These are phyloP conservation scores for Drosophila sp. DNA, from an alignment of 1,140 invertebrate species.

Conservation along the genomic window DNA sequence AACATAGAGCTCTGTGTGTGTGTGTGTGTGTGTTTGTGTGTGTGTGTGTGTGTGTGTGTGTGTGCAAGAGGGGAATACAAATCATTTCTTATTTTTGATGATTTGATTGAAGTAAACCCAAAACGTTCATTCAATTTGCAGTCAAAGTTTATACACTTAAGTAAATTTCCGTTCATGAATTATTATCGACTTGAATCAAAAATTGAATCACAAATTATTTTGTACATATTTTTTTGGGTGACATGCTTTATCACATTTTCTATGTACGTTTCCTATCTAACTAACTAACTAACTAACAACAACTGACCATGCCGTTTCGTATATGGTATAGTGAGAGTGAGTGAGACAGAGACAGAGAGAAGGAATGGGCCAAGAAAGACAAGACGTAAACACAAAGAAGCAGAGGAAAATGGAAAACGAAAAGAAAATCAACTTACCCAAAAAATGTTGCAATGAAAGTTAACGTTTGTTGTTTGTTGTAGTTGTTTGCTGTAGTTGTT, in stretches of 20 bases:
- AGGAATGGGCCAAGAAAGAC: not conserved
- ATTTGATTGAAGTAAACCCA: too few species aligned
- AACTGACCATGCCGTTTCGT: not conserved
- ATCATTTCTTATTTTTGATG: too few species aligned
- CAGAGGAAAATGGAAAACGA: conserved; percentile 2
- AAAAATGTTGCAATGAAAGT: conserved; percentile 45
- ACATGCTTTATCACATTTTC: conserved; percentile 15
- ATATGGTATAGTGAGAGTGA: not conserved
- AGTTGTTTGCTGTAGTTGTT: not conserved
- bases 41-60: too few species aligned
- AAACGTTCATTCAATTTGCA: not conserved
- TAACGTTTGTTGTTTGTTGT: conserved; percentile 12
- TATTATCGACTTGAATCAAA: conserved; percentile 2
- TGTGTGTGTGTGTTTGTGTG: too few species aligned
- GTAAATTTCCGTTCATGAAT: not conserved
- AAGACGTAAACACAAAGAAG: not conserved
- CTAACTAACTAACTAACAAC: not conserved
- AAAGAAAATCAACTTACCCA: conserved; percentile 40
- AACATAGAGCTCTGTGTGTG: not conserved
- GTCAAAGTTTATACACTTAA: not conserved
- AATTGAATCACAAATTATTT: conserved; percentile 10
- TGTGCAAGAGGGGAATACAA: too few species aligned
- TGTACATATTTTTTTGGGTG: not conserved
- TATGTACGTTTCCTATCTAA: conserved; percentile 4
- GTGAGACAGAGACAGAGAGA: not conserved